phyloP scores from a whole-genome alignment of 2,797 vertebrate species.

The Pterois miles region DNA sequence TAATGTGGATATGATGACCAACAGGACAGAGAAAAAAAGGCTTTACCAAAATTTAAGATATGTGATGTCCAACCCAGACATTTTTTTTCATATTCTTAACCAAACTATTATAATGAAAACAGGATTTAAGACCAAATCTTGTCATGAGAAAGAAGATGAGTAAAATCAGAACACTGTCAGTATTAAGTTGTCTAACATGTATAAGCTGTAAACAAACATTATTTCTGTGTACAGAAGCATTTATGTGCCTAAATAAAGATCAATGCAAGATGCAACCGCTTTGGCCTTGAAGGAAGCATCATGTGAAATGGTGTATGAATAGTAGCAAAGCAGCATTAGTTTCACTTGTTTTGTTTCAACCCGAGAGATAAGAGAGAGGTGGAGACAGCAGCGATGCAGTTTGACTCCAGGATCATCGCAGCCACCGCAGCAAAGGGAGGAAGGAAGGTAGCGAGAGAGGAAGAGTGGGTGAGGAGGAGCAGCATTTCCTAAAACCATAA shows the following conservation, averaged over 20 bases:
- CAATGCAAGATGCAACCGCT: background rate
- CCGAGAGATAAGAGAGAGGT: slow-evolving; percentile 10
- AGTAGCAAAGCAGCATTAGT: background rate
- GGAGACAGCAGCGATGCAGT: slow-evolving; percentile 32
- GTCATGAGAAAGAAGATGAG: background rate
- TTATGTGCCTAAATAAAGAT: slow-evolving; percentile 26
- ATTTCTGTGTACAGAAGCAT: background rate
- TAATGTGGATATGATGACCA: background rate
- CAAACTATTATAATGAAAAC: background rate
- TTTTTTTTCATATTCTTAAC: background rate
- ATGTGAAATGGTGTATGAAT: slow-evolving; percentile 12
- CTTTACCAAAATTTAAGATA: background rate
- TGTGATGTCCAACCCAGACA: background rate
- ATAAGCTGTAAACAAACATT: slow-evolving; percentile 1
- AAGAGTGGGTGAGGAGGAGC: slow-evolving; percentile 10
- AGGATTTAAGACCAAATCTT: background rate
- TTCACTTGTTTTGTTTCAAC: slow-evolving; percentile 35
- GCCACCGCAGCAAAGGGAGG: slow-evolving; percentile 20
- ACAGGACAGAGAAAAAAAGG: background rate
- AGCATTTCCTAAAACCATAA: slow-evolving; percentile 27
- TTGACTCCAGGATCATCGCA: slow-evolving; percentile 37
- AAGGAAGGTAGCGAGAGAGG: background rate
- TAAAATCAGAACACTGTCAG: background rate
- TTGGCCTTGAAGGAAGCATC: slow-evolving; percentile 16
- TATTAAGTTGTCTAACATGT: background rate